phyloP scores from a whole-genome alignment of 2,888 invertebrate species.

The Odontocolon sp. region DNA sequence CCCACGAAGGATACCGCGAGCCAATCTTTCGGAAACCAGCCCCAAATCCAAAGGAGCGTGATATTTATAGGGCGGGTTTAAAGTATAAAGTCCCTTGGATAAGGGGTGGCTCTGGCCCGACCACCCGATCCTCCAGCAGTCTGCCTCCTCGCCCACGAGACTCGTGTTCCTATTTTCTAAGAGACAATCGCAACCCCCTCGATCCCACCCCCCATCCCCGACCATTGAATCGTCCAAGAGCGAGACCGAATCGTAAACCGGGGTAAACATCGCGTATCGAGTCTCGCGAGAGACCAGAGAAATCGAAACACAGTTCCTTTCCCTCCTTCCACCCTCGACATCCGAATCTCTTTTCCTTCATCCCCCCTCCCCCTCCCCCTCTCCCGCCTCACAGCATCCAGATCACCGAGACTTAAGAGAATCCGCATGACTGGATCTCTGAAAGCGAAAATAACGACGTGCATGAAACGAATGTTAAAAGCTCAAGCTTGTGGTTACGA shows the following conservation, averaged over 20 bases:
- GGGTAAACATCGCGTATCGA: constrained; percentile 69
- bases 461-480: constrained; percentile 52
- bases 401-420: constrained; percentile 26
- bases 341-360: constrained; percentile 7
- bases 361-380: constrained; percentile 7
- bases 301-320: constrained; percentile 51
- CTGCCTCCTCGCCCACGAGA: constrained; percentile 59
- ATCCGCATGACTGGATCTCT: constrained; percentile 57
- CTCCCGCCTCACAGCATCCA: not conserved
- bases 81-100: constrained; percentile 78
- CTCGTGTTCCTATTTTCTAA: constrained; percentile 75
- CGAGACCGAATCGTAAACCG: constrained; percentile 72
- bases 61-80: constrained; percentile 81
- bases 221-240: constrained; percentile 33
- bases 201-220: constrained; percentile 13
- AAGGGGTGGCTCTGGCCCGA: constrained; percentile 61
- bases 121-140: constrained; percentile 38
- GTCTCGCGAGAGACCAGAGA: constrained; percentile 50
- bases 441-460: constrained; percentile 55
- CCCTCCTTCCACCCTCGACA: constrained; percentile 42
- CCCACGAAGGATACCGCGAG: constrained; percentile 80
- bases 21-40: constrained; percentile 81
- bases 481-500: constrained; percentile 39
- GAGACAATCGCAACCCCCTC: constrained; percentile 64
- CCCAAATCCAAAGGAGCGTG: constrained; percentile 80